Evolutionary conservation across 2,888 invertebrate genomes (phyloP).

Genomic region (Trachelus iudaicus): DNA sequence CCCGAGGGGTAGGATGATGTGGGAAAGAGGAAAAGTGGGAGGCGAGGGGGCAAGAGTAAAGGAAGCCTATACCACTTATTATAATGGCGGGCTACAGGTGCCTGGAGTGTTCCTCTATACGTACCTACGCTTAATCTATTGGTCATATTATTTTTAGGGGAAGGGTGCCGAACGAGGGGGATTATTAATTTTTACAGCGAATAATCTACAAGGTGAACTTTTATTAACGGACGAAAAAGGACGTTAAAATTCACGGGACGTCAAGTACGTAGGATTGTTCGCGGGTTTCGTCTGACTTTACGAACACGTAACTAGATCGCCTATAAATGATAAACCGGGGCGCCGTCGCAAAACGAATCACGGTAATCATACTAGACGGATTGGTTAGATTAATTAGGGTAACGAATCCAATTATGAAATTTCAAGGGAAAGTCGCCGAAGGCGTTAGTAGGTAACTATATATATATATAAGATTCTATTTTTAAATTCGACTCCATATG

Average conservation of each 20-base stretch:
- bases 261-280: neutral
- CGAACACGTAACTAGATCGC: neutral
- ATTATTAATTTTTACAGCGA: neutral
- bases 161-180: conserved; percentile 25
- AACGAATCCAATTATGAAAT: conserved; percentile 3
- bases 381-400: neutral
- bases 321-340: neutral
- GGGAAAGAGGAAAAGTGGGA: neutral
- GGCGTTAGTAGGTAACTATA: neutral
- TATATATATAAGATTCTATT: neutral
- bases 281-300: neutral
- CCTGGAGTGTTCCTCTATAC: conserved; percentile 38
- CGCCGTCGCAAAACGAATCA: neutral
- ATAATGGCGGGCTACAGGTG: conserved; percentile 47
- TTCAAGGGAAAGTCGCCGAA: neutral
- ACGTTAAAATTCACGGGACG: neutral
- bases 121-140: conserved; percentile 39
- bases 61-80: conserved; percentile 38
- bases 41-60: conserved; percentile 2
- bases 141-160: conserved; percentile 34
- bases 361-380: neutral
- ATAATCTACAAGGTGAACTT: neutral
- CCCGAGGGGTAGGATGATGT: neutral
- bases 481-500: neutral
- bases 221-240: neutral